Evolutionary conservation across 2,888 invertebrate species (phyloP).

Genomic region (Stenchaetothrips biformis): DNA sequence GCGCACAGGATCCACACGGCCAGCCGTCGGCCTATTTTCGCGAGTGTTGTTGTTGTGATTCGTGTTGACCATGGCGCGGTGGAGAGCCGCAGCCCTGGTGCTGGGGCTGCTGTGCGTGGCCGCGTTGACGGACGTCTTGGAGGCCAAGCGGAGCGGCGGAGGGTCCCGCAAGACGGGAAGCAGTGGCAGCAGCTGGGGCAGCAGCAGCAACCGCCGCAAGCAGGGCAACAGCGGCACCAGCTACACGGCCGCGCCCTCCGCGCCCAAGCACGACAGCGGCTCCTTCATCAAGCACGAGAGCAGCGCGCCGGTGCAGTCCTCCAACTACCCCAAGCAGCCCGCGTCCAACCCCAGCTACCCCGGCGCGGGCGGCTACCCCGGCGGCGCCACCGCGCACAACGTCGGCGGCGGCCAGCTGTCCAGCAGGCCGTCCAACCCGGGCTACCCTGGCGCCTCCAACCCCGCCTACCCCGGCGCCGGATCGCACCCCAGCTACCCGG

Average conservation of each 20-base stretch:
- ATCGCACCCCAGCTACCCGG: conserved; percentile 1
- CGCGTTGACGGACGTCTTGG: not conserved
- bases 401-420: conserved; percentile 1
- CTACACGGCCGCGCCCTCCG: not conserved
- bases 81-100: not conserved
- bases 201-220: conserved; percentile 7
- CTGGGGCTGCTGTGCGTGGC: conserved; percentile 10
- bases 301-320: not conserved
- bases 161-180: not conserved
- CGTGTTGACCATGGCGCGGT: not conserved
- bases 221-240: not conserved
- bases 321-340: conserved; percentile 7
- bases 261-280: conserved; percentile 3
- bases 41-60: conserved; percentile 1
- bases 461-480: not conserved
- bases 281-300: conserved; percentile 20
- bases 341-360: conserved; percentile 6
- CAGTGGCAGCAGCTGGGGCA: conserved; percentile 14
- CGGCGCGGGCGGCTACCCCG: not conserved
- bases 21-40: not conserved
- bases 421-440: conserved; percentile 14
- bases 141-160: conserved; percentile 3
- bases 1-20: not conserved
- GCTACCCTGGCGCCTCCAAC: conserved; percentile 14
- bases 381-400: not conserved